Evolutionary conservation across 2,113 vertebrate species (phyloP).

Genomic region (Hassar affinis): DNA sequence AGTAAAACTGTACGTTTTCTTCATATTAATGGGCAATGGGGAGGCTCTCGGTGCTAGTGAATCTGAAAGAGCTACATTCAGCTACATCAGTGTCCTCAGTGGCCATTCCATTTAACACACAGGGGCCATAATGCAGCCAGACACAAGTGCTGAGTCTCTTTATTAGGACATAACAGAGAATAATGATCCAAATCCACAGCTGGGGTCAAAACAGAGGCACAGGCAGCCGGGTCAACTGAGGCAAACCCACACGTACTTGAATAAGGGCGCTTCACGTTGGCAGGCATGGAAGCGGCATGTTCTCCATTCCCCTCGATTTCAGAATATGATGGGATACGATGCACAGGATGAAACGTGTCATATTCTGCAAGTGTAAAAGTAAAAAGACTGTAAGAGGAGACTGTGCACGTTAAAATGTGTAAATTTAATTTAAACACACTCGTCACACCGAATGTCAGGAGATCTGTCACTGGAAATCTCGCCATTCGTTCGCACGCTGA

Average conservation of each 20-base stretch:
- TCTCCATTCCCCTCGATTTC: neutral
- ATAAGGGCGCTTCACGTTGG: neutral
- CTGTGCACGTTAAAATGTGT: neutral
- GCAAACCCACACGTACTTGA: neutral
- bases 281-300: neutral
- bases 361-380: neutral
- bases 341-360: neutral
- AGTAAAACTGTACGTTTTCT: neutral
- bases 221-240: neutral
- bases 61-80: neutral
- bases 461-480: neutral
- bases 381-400: neutral
- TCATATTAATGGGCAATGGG: neutral
- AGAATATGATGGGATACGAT: neutral
- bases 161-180: neutral
- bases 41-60: neutral
- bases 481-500: neutral
- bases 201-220: neutral
- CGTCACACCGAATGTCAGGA: too few relatives aligned
- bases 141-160: neutral
- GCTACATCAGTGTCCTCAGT: neutral
- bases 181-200: neutral
- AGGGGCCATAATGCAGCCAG: neutral
- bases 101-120: neutral
- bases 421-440: too few relatives aligned